Conservation (phyloP, 2,888 invertebrate species). For the Protonemura montana region DNA sequence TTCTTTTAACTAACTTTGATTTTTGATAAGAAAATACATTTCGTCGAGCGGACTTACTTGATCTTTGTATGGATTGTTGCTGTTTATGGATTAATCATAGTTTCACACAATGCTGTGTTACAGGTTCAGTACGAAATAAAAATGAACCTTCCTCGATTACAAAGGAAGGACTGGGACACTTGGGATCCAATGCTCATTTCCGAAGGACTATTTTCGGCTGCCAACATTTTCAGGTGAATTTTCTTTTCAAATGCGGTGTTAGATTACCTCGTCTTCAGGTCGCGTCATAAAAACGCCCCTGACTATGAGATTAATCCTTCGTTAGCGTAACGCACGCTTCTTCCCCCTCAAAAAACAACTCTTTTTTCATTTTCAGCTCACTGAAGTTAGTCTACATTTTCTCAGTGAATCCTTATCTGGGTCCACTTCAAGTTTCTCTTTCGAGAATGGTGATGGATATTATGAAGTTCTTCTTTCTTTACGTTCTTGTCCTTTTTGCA, state of each 20-base stretch:
- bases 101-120: conserved; percentile 40
- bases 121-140: conserved; percentile 78
- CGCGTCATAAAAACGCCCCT: no score
- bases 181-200: conserved; percentile 98
- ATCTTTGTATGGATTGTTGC: no score
- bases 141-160: conserved; percentile 60
- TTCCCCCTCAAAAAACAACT: neutral
- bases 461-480: conserved; percentile 67
- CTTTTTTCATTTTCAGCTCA: conserved; percentile 57
- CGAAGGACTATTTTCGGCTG: conserved; percentile 96
- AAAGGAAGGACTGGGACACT: conserved; percentile 95
- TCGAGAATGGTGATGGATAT: conserved; percentile 69
- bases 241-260: no score
- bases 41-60: no score
- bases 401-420: conserved; percentile 69
- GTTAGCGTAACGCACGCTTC: neutral
- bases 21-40: no score
- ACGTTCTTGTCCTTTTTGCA: conserved; percentile 65
- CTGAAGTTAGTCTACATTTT: conserved; percentile 70
- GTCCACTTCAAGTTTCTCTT: conserved; percentile 68
- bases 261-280: no score
- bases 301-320: no score
- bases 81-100: no score
- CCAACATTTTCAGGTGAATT: conserved; percentile 86
- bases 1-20: no score